Percentiles rank a stretch among this genome's conserved stretches.
phyloP scores from a whole-genome alignment of 1,140 invertebrate species.

The Nomia melanderi region DNA sequence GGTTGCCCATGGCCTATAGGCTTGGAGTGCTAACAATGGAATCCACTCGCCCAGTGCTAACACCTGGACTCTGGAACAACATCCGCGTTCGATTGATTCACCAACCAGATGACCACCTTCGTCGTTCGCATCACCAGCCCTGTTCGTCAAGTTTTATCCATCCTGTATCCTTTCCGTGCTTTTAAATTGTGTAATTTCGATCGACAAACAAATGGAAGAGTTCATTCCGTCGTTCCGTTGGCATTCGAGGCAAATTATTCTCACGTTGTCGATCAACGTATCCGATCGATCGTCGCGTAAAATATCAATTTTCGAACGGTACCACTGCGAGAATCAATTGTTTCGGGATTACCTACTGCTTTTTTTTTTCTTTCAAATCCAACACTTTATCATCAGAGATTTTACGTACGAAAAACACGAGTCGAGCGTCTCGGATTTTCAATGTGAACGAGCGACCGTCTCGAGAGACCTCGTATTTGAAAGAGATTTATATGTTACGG shows the following conservation, averaged over 20 bases:
- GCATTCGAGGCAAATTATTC: not conserved
- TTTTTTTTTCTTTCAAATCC: too few relatives aligned
- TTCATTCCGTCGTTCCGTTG: slow-evolving; percentile 47
- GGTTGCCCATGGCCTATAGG: slow-evolving; percentile 84
- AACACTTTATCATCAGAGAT: not conserved
- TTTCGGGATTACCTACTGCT: too few relatives aligned
- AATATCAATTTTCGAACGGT: too few relatives aligned
- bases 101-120: slow-evolving; percentile 79
- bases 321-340: too few relatives aligned
- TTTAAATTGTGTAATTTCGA: slow-evolving; percentile 40
- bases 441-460: not conserved
- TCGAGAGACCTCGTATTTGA: not conserved
- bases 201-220: slow-evolving; percentile 2
- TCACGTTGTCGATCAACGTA: too few relatives aligned
- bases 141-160: slow-evolving; percentile 78
- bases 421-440: slow-evolving; percentile 1
- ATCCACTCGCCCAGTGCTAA: slow-evolving; percentile 82
- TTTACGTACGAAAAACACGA: not conserved
- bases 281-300: too few relatives aligned
- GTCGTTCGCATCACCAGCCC: slow-evolving; percentile 80
- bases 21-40: slow-evolving; percentile 86
- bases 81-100: slow-evolving; percentile 79
- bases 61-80: slow-evolving; percentile 81
- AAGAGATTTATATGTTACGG: slow-evolving; percentile 1
- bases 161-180: slow-evolving; percentile 68